Percentiles rank a stretch among this genome's conserved stretches.
phyloP scores from a whole-genome alignment of 2,113 vertebrate genomes.

The Urocitellus parryii region DNA sequence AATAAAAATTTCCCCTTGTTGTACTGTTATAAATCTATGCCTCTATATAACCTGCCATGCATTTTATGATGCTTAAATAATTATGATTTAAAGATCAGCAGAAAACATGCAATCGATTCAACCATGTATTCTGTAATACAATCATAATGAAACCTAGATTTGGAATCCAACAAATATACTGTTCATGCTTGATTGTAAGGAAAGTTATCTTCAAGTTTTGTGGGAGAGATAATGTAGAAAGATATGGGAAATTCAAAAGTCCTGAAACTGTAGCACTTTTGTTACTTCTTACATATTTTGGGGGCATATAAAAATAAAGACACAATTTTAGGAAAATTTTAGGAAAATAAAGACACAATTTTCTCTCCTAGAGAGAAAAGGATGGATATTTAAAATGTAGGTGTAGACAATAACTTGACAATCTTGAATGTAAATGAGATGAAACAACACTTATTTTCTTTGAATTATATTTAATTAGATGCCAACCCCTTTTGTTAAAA shows the following conservation, averaged over 20 bases:
- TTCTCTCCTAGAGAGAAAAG: neutral
- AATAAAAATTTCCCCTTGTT: neutral
- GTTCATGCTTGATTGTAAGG: neutral
- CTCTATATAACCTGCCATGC: neutral
- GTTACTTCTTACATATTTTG: neutral
- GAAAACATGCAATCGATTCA: neutral
- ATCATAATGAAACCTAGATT: constrained; percentile 27
- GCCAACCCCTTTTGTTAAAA: neutral
- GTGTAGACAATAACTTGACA: neutral
- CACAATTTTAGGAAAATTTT: too few relatives aligned
- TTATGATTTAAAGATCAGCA: constrained; percentile 4
- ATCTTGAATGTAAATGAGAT: neutral
- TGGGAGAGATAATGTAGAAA: neutral
- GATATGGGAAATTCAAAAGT: neutral
- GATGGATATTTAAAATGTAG: neutral
- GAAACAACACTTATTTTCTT: neutral
- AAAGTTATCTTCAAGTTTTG: neutral
- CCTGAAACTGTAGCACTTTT: neutral
- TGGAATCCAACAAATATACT: neutral
- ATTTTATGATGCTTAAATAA: neutral
- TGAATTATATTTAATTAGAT: constrained; percentile 3
- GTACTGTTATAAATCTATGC: neutral
- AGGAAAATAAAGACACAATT: neutral
- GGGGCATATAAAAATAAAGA: neutral
- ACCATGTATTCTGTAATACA: neutral